Percentiles rank a stretch among this genome's conserved stretches.
phyloP scores from a whole-genome alignment of 1,140 invertebrate species.

The Galendromus occidentalis region DNA sequence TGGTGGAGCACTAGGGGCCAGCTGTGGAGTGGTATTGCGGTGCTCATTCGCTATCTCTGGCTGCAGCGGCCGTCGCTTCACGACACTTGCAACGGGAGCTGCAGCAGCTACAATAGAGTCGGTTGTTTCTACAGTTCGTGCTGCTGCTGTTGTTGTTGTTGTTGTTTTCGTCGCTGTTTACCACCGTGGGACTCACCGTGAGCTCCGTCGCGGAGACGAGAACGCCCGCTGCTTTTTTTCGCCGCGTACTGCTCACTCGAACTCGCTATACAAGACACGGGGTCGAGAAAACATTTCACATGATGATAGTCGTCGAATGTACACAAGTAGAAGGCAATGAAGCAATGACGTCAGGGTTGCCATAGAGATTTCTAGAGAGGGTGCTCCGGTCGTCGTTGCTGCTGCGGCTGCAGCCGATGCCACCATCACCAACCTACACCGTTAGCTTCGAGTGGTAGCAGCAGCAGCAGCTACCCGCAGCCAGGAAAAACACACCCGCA shows the following conservation, averaged over 20 bases:
- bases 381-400: neutral
- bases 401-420: neutral
- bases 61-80: no score
- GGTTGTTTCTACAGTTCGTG: no score
- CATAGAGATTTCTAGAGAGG: constrained; percentile 9
- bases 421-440: neutral
- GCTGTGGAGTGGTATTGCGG: no score
- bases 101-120: no score
- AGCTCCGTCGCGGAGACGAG: neutral
- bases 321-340: constrained; percentile 6
- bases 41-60: no score
- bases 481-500: neutral
- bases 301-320: constrained; percentile 12
- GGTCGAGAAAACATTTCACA: neutral
- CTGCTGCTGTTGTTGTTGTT: constrained; percentile 7
- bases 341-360: constrained; percentile 11
- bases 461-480: neutral
- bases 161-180: neutral
- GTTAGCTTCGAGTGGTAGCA: neutral
- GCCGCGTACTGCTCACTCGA: no score
- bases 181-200: neutral
- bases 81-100: no score
- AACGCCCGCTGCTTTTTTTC: neutral
- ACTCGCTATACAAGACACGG: no score
- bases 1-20: no score